Evolutionary conservation across 2,888 invertebrate species (phyloP), one percentile per base, ranked within the genome.

Genomic region (Tenthredo scrophulariae): DNA sequence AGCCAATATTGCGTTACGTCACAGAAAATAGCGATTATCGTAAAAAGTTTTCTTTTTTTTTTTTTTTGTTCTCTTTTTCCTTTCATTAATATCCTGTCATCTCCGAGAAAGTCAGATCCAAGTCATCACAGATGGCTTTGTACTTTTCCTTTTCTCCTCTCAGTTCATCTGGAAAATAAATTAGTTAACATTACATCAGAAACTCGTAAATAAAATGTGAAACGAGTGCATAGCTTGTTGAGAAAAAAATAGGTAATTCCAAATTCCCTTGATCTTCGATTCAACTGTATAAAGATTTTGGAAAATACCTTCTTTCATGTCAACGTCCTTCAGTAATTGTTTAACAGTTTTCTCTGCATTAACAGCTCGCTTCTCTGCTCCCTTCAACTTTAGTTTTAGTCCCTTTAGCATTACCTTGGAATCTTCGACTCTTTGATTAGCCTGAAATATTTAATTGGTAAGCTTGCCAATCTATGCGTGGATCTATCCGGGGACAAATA

Each of bases 111-210:
- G 97, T 97, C 91, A 95, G 94, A 94, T 97, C 97, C 94, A 97
- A 94, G 92, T 97, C 97, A 94, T 97, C 96, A 94, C 96, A 96
- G 93, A 97, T 96, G 89, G 95, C 95, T 94, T 96, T 97, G 96
- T 96, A 97, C 93, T 96, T 96, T 94, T 97, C 96, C 94, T 97
- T 97, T 91, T 95, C 95, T 92, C 95, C 95, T 90, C 95, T 94
- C 91, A 95, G 93, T 90, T 95, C 95, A 93, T 95, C 95, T 95
- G 93, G 79, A 86, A 83, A 33, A 62, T 9, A 65, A 37, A 43
- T 22, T 1, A 40, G 37, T 43, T n/a, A n/a, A 6, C 40, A 72
- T n/a, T 29, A 15, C n/a, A 33, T 40, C 86, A 85, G 85, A 79
- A 90, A 84, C 33, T 75, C 46, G 46, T 22, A 15, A 29, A 54